Evolutionary conservation across 2,113 vertebrate genomes (phyloP), one percentile per base, ranked within the genome.

Genomic region (Syngnathus scovelli): DNA sequence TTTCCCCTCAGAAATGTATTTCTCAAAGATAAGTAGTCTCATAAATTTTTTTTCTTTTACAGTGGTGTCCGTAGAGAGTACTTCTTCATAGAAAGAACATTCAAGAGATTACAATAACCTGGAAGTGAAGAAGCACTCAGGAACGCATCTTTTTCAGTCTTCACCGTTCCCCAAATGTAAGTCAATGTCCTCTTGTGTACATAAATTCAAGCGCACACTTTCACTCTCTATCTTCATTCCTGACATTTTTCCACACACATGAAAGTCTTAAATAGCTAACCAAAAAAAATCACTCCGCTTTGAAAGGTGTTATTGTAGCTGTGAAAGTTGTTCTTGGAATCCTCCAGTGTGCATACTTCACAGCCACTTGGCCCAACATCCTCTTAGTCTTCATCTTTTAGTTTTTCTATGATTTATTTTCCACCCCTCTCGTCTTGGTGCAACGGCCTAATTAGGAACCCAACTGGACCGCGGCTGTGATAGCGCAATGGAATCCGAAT

Each of bases 261-360:
- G 63, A 36, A 58, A 18, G 55, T 58, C 27, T 58, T 58, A 58
- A 58, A 16, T 58, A 13, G 43, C 15, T 43, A 65, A 61, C 48
- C 52, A 59, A 12, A 62, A 76, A 69, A 86, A 82, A 80, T 39
- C 55, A 49, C 76, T 75, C 73, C 21, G 70, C 75, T 79, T 43
- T 66, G 77, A 80, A 86, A 78, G 27, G 46, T 91, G 79, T 92
- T 90, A 84, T 91, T 89, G 80, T 88, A 91, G 89, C 89, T 92
- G 90, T 64, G 74, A 86, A 86, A 86, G 80, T 90, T 91, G 90
- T 86, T 74, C 76, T 80, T 84, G 83, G 88, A 89, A 84, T 90
- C 82, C 76, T 51, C 82, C 83, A 87, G 75, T 77, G 74, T 68
- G 85, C 83, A 87, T 81, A 85, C 86, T 87, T 89, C 83, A 84